These are phyloP conservation scores for Sciurus niger DNA, from an alignment of 2,113 vertebrate genomes.

Conservation along the genomic window DNA sequence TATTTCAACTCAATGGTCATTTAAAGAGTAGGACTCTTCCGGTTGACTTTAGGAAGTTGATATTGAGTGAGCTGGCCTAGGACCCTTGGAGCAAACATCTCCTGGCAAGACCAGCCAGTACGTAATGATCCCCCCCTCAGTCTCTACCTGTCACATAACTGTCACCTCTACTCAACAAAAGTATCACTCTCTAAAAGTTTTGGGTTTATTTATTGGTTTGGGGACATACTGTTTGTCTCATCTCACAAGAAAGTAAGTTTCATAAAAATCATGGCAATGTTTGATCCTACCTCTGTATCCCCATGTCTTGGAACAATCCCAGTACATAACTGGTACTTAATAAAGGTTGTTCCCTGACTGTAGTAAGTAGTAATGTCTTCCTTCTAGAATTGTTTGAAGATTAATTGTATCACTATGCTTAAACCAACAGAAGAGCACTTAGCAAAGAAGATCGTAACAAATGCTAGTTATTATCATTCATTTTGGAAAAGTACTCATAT, in stretches of 20 bases:
- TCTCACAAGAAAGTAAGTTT: not conserved
- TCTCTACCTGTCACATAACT: not conserved
- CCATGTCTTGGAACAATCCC: not conserved
- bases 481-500: not conserved
- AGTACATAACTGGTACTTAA: not conserved
- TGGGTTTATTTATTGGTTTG: not conserved
- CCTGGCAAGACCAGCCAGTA: not conserved
- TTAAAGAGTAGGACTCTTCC: not conserved
- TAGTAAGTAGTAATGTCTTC: not conserved
- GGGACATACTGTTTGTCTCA: not conserved
- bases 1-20: not conserved
- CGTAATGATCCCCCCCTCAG: not conserved
- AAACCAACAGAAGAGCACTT: constrained; percentile 3
- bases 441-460: not conserved
- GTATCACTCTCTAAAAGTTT: not conserved
- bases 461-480: not conserved
- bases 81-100: not conserved
- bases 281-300: not conserved
- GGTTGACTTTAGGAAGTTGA: not conserved
- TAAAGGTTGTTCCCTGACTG: not conserved
- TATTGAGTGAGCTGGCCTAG: not conserved
- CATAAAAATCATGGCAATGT: not conserved
- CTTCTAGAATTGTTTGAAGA: not conserved
- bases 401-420: not conserved
- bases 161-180: not conserved